These are phyloP conservation scores for Lissocephala sabroskyi DNA, from an alignment of 2,888 invertebrate species.

Conservation along the genomic window DNA sequence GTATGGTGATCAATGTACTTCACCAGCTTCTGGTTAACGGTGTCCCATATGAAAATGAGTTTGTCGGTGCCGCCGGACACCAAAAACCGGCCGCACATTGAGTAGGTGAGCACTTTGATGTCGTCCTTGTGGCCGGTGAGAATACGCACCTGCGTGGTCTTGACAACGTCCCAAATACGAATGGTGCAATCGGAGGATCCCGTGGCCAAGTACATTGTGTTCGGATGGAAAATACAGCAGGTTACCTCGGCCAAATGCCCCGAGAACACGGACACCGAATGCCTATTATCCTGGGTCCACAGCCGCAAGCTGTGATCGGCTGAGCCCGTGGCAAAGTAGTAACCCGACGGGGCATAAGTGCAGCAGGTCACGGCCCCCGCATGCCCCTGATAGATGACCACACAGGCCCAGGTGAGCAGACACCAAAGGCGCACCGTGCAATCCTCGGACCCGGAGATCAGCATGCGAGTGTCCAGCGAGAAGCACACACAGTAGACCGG, in stretches of 20 bases:
- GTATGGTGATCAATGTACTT: conserved; percentile 22
- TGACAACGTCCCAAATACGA: conserved; percentile 40
- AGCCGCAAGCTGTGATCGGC: conserved; percentile 38
- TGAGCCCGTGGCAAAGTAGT: conserved; percentile 36
- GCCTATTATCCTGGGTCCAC: conserved; percentile 35
- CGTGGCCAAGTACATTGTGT: conserved; percentile 42
- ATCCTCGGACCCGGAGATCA: conserved; percentile 38
- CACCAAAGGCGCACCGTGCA: conserved; percentile 42
- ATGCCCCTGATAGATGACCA: conserved; percentile 44
- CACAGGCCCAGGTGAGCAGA: conserved; percentile 39
- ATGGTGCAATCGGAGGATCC: conserved; percentile 43
- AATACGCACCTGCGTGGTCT: conserved; percentile 32
- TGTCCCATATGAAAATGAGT: conserved; percentile 38
- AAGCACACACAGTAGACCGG: conserved; percentile 28
- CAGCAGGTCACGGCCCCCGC: conserved; percentile 24
- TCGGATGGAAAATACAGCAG: conserved; percentile 41
- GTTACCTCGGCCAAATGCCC: conserved; percentile 36
- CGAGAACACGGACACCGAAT: conserved; percentile 20
- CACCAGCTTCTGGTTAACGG: conserved; percentile 18
- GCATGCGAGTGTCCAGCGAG: conserved; percentile 27
- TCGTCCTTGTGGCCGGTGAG: conserved; percentile 27
- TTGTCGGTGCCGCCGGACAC: conserved; percentile 33
- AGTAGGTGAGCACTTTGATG: conserved; percentile 26
- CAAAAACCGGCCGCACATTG: conserved; percentile 36
- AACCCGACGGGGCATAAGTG: conserved; percentile 36